Base-by-base conservation (phyloP, 2,113 vertebrate species). In the Notechis scutatus region DNA sequence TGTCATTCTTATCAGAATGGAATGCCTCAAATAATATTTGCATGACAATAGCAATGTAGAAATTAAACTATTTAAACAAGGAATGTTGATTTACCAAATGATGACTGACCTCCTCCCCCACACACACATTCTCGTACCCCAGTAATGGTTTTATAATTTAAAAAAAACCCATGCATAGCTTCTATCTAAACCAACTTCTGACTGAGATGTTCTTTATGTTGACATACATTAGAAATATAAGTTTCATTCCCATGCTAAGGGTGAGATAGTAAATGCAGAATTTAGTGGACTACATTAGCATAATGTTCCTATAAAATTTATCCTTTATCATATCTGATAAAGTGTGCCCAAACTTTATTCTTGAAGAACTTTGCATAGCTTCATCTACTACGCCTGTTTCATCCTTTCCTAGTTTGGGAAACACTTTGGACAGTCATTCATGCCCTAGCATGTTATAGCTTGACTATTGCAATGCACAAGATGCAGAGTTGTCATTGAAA, bases 1-100 rank as follows among this genome's bases (percentile, higher is more conserved):
- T 85, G 69, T 89, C 42, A 69, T 59, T 52, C 90, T 91, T 93
- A 85, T 93, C 90, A 89, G 56, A 34, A 89, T 89, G 87, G 29
- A 91, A 54, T 39, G 34, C 89, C 90, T 85, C 23, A 90, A 64
- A 61, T 15, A 64, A 45, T 18, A 39, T 91, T 85, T 56, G 42
- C 23, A 85, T 85, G 39, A 55, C n/a, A n/a, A 47, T 59, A 89
- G 55, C 91, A 85, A 69, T 85, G 12, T 88, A 23, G 14, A 18
- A 85, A 29, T 85, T 90, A 87, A 50, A 56, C 42, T 34, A 8
- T 7, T 64, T 39, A 61, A 64, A 50, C n/a, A 24, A 88, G 45
- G 57, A 92, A 39, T 89, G 74, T 92, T 34, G 54, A 24, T 54
- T 92, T 81, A 89, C 81, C 11, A 47, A 47, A 56, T 45, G 69